Conservation (phyloP, 2,888 invertebrate genomes). For the Chrysomela aeneicollis region DNA sequence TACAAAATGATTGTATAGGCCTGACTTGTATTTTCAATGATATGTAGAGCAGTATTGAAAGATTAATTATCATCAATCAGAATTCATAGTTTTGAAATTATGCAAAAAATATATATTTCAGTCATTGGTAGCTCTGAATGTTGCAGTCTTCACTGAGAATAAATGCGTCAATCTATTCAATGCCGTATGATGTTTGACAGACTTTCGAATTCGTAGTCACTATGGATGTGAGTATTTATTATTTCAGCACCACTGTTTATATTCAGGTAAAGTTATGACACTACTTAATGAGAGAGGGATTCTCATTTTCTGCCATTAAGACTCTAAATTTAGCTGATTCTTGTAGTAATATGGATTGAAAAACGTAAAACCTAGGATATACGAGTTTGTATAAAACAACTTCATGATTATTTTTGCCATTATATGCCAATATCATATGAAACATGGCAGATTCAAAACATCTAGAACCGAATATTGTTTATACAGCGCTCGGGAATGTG, state of each 20-base stretch:
- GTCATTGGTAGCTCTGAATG: too few relatives aligned
- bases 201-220: conserved; percentile 33
- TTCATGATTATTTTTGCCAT: conserved; percentile 7
- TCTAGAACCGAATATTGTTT: background rate
- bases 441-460: conserved; percentile 1
- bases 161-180: conserved; percentile 35
- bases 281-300: conserved; percentile 31
- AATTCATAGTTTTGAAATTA: too few relatives aligned
- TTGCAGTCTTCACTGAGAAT: too few relatives aligned
- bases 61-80: too few relatives aligned
- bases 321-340: conserved; percentile 30
- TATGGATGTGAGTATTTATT: conserved; percentile 32
- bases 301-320: conserved; percentile 28
- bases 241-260: conserved; percentile 36
- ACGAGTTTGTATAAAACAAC: conserved; percentile 12
- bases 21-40: too few relatives aligned
- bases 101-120: too few relatives aligned
- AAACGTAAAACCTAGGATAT: conserved; percentile 15
- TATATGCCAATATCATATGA: conserved; percentile 10
- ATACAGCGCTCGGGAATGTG: background rate
- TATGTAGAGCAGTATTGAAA: too few relatives aligned
- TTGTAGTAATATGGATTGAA: conserved; percentile 15
- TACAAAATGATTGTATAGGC: conserved; percentile 16
- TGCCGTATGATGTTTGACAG: conserved; percentile 37
- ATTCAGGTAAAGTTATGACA: conserved; percentile 38